Conservation (phyloP, 2,888 invertebrate genomes). For the Lucinisca nassula region DNA sequence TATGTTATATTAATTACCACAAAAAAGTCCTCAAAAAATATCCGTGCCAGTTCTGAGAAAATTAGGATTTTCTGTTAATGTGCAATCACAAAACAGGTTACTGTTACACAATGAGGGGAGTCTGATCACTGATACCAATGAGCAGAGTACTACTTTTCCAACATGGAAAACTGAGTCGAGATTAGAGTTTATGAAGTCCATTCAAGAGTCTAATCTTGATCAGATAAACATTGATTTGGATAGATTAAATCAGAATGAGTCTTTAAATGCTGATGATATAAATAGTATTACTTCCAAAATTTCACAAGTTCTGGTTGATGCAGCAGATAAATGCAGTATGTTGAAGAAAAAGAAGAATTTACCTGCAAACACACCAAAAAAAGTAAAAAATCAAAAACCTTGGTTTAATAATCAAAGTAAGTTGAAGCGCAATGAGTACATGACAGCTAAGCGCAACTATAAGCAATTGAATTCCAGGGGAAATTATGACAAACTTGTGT, state of each 20-base stretch:
- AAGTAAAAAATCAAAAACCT: not conserved
- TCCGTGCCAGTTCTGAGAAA: too few species aligned
- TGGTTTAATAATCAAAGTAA: conserved; percentile 11
- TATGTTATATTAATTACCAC: too few species aligned
- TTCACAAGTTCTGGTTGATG: not conserved
- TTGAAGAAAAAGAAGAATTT: not conserved
- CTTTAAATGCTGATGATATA: not conserved
- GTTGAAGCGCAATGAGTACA: not conserved
- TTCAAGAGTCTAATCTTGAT: not conserved
- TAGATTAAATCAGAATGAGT: not conserved
- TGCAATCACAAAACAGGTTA: not conserved
- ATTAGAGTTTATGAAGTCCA: not conserved
- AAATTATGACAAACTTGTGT: not conserved
- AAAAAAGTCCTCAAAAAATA: too few species aligned
- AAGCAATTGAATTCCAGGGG: not conserved
- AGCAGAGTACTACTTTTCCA: not conserved
- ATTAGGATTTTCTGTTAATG: not conserved
- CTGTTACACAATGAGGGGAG: not conserved
- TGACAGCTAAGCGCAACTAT: not conserved
- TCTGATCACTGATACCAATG: not conserved
- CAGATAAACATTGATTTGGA: conserved; percentile 7
- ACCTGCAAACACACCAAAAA: not conserved
- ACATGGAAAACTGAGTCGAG: conserved; percentile 4
- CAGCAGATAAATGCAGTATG: not conserved
- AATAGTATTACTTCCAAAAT: not conserved